Percentiles rank a stretch among this genome's conserved stretches.
Evolutionary conservation across 2,888 invertebrate genomes (phyloP).

Genomic region (Bugula neritina): DNA sequence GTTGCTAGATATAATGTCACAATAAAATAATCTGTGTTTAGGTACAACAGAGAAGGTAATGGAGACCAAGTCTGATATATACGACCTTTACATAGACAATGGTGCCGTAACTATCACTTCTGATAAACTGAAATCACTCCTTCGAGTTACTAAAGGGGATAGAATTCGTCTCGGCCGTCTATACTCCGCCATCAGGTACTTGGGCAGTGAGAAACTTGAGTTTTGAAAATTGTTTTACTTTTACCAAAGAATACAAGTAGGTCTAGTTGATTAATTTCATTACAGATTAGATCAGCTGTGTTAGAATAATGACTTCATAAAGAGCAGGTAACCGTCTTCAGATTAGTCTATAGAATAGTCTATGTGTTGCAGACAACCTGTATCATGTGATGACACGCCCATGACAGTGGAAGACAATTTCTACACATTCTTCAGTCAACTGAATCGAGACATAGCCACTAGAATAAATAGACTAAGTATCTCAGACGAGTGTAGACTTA

Average conservation of each 20-base stretch:
- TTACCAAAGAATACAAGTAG: too few relatives aligned
- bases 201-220: too few relatives aligned
- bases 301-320: too few relatives aligned
- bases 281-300: too few relatives aligned
- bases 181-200: conserved; percentile 31
- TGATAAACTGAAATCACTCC: conserved; percentile 45
- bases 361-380: conserved; percentile 9
- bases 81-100: conserved; percentile 54
- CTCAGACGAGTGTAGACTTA: conserved; percentile 50
- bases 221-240: too few relatives aligned
- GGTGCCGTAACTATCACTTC: conserved; percentile 46
- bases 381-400: conserved; percentile 2
- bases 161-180: conserved; percentile 49
- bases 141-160: conserved; percentile 50
- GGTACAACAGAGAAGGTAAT: conserved; percentile 56
- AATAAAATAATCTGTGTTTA: conserved; percentile 30
- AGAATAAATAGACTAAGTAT: conserved; percentile 36
- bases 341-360: too few relatives aligned
- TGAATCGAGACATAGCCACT: not conserved
- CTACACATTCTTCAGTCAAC: conserved; percentile 8
- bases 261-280: too few relatives aligned
- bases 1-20: too few relatives aligned
- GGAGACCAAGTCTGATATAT: conserved; percentile 51
- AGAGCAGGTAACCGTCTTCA: too few relatives aligned
- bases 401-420: conserved; percentile 15